Evolutionary conservation across 1,140 invertebrate species (phyloP), one percentile per base, ranked within the genome.

Genomic region (Caenorhabditis briggsae): DNA sequence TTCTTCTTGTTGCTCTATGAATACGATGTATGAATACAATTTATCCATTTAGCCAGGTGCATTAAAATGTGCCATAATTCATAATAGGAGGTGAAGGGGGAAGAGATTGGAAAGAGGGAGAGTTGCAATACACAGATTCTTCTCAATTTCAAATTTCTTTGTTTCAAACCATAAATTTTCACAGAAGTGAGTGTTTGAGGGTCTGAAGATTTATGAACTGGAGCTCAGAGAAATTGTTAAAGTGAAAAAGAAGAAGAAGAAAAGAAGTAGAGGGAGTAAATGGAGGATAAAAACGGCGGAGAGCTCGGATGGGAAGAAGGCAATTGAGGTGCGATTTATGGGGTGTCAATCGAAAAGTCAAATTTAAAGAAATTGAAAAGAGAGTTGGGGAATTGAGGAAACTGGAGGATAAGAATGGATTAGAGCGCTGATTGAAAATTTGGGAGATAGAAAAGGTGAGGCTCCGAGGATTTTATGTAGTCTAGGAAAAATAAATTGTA

Each of bases 271-370:
- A 18, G 20, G 7, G 25, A 18, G 70, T 78, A 78, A n/a, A 78
- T 78, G 70, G 70, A 33, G 33, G 70, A 78, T 85, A 85, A 85
- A 65, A 65, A 70, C 83, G 82, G 23, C 41, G 83, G 46, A 61
- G 59, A 41, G 83, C 23, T 16, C 9, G 83, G 46, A 56, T 41
- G 41, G 83, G 70, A 83, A 33, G 70, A 46, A 70, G 33, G 16
- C 83, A 53, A 85, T 85, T 85, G 59, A 70, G 48, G 59, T 85
- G 41, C 61, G 61, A 65, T 70, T 70, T 85, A 78, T 78, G 43
- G 46, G 70, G 70, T 78, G 70, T 78, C 70, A 78, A 7, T 53
- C 20, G n/a, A 50, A 78, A 78, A 78, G 70, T 78, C n/a, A 53
- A 53, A 53, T 53, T 53, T 2, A 53, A 53, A 53, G 16, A 53